These are phyloP conservation scores for Barypeithes pellucidus DNA, from an alignment of 2,888 invertebrate species.

Conservation along the genomic window DNA sequence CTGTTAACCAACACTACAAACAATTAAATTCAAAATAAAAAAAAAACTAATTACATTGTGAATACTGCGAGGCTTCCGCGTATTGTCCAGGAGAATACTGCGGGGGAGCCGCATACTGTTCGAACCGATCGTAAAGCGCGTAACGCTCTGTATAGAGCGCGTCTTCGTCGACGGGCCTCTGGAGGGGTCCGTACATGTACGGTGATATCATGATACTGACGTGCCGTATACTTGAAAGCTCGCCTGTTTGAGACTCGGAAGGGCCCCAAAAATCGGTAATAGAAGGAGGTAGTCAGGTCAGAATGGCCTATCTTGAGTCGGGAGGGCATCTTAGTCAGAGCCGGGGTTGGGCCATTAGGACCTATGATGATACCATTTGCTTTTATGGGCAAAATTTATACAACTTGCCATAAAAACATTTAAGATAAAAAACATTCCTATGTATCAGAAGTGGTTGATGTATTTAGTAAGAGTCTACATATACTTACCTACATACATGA, in stretches of 20 bases:
- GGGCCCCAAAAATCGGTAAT: conserved; percentile 48
- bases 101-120: conserved; percentile 44
- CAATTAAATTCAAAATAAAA: conserved; percentile 9
- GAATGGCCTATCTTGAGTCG: conserved; percentile 56
- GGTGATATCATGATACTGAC: conserved; percentile 62
- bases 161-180: conserved; percentile 58
- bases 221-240: conserved; percentile 27
- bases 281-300: conserved; percentile 61
- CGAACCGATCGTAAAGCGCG: conserved; percentile 53
- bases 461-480: too few relatives aligned
- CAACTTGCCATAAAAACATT: conserved; percentile 18
- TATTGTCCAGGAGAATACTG: conserved; percentile 51
- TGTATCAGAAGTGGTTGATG: background rate
- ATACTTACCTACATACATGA: too few relatives aligned
- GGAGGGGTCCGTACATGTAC: conserved; percentile 61
- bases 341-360: conserved; percentile 30
- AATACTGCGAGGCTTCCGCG: conserved; percentile 46
- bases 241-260: conserved; percentile 30
- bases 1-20: conserved; percentile 21
- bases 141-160: conserved; percentile 47
- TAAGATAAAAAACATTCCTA: background rate
- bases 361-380: conserved; percentile 22
- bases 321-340: conserved; percentile 45
- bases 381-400: conserved; percentile 26
- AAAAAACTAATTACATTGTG: conserved; percentile 48